Base-by-base conservation (phyloP, 2,797 vertebrate species). In the Austrolebias charrua region DNA sequence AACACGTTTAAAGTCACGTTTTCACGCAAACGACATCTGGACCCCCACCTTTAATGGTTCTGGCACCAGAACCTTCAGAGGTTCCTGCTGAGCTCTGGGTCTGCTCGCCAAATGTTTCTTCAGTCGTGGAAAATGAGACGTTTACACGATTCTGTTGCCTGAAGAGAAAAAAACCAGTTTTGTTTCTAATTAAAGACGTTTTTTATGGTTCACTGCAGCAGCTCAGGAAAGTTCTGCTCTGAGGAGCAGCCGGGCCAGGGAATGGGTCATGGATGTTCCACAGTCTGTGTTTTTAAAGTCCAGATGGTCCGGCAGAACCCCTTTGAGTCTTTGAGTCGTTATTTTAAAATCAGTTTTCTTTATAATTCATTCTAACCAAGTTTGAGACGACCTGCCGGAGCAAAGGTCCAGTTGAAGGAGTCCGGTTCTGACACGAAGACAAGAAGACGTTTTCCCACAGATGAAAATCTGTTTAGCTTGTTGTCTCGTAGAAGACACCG, bases 171-270 rank as follows among this genome's bases (percentile, higher is more conserved):
- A 84, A 79, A 60, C 52, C 4, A 80, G 24, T 24, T 24, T 64
- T 83, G 84, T 68, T 82, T 81, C 61, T 60, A 86, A 79, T 88
- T 83, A 78, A 24, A 4, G 13, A 15, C 3, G 12, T 43, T 15
- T 4, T 15, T 42, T 5, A 33, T 51, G 38, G 2, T 49, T 58
- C 19, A 57, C 56, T 14, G n/a, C 46, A 5, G 38, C 45, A 60
- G 71, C 81, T 74, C 67, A 83, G 80, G 89, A 85, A 87, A 81
- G 76, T 87, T 82, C 46, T 75, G 79, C 66, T 81, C 80, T 72
- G 64, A 78, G 70, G 24, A 24, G 24, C 24, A 2, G 24, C 24
- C 24, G 24, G 24, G 24, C 24, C 24, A 3, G 24, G 24, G 24
- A 24, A 24, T 24, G 24, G 24, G 24, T 3, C 24, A 24, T 24